Conservation (phyloP, 1,140 invertebrate species). For the Drosophila arizonae region DNA sequence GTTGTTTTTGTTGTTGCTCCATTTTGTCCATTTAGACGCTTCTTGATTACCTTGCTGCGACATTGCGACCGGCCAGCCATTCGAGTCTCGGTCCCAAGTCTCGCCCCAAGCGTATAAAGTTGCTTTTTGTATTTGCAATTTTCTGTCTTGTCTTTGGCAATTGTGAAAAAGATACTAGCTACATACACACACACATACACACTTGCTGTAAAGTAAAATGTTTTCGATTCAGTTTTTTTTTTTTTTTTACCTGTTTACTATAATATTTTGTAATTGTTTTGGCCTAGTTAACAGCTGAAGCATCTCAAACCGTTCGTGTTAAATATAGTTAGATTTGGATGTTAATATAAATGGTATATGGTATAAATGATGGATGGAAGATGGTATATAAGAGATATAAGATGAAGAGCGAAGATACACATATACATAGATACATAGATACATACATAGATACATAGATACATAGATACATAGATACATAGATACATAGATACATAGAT, state of each 20-base stretch:
- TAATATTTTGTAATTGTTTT: slow-evolving; percentile 73
- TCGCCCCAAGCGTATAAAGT: slow-evolving; percentile 54
- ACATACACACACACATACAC: slow-evolving; percentile 11
- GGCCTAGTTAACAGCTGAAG: slow-evolving; percentile 56
- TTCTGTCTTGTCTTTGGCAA: slow-evolving; percentile 50
- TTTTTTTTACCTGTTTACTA: slow-evolving; percentile 28
- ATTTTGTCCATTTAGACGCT: slow-evolving; percentile 77
- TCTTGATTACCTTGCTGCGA: slow-evolving; percentile 71
- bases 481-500: too few species aligned
- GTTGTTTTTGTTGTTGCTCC: slow-evolving; percentile 54
- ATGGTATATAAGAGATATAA: not conserved
- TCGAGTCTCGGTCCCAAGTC: slow-evolving; percentile 21
- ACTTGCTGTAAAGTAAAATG: slow-evolving; percentile 2
- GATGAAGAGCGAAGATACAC: not conserved
- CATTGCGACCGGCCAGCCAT: slow-evolving; percentile 27
- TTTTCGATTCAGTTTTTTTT: slow-evolving; percentile 26
- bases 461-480: too few species aligned
- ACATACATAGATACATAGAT: too few species aligned
- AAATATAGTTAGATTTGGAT: slow-evolving; percentile 6
- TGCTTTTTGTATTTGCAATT: slow-evolving; percentile 37
- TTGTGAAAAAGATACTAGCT: slow-evolving; percentile 68
- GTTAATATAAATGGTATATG: too few species aligned
- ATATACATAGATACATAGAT: too few species aligned
- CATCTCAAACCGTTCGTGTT: slow-evolving; percentile 46
- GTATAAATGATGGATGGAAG: too few species aligned